A percentile compares a stretch with the other conserved stretches of the same genome.
These are phyloP conservation scores for Emberiza fucata DNA, from an alignment of 2,113 vertebrate species.

Conservation along the genomic window DNA sequence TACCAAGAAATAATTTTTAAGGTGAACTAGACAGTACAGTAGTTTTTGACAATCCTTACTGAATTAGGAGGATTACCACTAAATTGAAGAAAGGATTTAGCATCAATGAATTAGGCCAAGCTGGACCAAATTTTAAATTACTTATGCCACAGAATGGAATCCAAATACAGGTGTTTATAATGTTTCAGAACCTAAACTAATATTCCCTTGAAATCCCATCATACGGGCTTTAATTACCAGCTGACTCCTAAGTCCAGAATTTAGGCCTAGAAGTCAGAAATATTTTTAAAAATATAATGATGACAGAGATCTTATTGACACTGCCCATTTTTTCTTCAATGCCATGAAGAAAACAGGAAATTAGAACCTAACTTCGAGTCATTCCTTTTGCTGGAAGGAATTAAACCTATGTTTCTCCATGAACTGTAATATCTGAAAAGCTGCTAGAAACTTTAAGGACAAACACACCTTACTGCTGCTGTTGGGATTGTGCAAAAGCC, in stretches of 20 bases:
- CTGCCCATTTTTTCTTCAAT: rapidly evolving
- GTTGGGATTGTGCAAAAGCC: not conserved
- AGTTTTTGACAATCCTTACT: not conserved
- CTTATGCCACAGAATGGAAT: not conserved
- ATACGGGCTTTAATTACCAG: not conserved
- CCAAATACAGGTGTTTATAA: not conserved
- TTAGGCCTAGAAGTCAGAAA: not conserved
- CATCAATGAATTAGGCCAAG: not conserved
- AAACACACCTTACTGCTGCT: not conserved
- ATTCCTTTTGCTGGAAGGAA: not conserved
- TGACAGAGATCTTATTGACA: not conserved
- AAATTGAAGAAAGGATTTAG: not conserved
- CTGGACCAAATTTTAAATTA: not conserved
- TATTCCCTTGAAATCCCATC: not conserved
- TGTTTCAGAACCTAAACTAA: not conserved
- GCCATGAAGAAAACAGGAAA: not conserved
- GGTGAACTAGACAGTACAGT: not conserved
- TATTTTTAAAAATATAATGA: not conserved
- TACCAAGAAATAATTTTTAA: not conserved
- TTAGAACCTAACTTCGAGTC: not conserved
- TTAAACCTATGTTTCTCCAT: not conserved
- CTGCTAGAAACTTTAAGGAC: not conserved
- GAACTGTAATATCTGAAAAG: not conserved
- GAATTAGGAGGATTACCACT: not conserved
- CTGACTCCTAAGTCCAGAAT: not conserved